These are phyloP conservation scores for Cyphomyrmex costatus DNA, from an alignment of 1,140 invertebrate species.

Conservation along the genomic window DNA sequence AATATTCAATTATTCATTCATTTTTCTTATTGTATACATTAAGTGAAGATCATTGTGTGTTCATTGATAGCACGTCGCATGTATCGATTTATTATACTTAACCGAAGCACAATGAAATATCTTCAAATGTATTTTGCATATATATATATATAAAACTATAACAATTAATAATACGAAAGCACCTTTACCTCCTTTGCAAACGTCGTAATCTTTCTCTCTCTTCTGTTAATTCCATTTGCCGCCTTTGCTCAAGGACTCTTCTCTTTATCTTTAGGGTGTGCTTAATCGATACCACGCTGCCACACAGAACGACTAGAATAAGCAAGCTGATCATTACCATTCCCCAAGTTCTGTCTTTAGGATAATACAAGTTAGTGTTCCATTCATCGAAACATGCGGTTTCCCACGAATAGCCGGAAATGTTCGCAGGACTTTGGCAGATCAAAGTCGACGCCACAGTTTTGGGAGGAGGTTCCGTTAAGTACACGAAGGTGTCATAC, in stretches of 20 bases:
- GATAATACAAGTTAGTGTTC: conserved; percentile 82
- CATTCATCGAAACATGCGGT: conserved; percentile 89
- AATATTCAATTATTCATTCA: conserved; percentile 14
- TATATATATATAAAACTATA: neutral
- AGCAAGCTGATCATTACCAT: conserved; percentile 85
- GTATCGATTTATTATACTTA: conserved; percentile 17
- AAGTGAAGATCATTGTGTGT: neutral
- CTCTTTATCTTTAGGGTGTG: conserved; percentile 87
- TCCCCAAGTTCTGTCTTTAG: conserved; percentile 88
- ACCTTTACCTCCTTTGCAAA: conserved; percentile 87
- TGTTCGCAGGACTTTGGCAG: conserved; percentile 88
- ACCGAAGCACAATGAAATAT: neutral
- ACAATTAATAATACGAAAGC: neutral
- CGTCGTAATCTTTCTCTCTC: conserved; percentile 88
- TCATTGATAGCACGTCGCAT: neutral
- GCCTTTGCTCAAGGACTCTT: conserved; percentile 82
- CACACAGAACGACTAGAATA: conserved; percentile 86
- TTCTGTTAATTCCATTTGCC: conserved; percentile 86
- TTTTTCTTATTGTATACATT: neutral
- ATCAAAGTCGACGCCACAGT: conserved; percentile 83
- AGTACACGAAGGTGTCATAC: conserved; percentile 88
- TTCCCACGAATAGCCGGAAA: conserved; percentile 89
- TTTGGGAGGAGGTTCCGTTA: conserved; percentile 88
- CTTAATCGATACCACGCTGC: conserved; percentile 85
- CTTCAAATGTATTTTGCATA: conserved; percentile 4